A percentile compares a stretch with the other conserved stretches of the same genome.
Conservation (phyloP, 2,888 invertebrate species). For the Pinctada fucata region DNA sequence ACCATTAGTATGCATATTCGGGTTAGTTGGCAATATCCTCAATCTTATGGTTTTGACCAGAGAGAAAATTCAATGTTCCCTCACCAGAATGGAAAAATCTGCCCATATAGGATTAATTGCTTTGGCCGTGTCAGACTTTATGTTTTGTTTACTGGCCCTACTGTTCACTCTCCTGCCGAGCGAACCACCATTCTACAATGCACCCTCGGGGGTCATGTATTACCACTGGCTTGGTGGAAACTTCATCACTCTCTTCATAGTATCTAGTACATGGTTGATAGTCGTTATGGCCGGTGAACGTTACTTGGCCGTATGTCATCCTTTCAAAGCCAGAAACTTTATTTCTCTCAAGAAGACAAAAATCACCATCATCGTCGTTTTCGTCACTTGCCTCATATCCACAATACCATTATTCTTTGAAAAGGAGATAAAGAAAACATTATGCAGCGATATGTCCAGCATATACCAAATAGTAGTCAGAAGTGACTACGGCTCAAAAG, state of each 20-base stretch:
- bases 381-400: conserved; percentile 57
- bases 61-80: conserved; percentile 65
- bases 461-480: conserved; percentile 50
- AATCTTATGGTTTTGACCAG: conserved; percentile 71
- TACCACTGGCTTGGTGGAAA: conserved; percentile 64
- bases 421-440: conserved; percentile 48
- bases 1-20: conserved; percentile 69
- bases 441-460: conserved; percentile 45
- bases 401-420: conserved; percentile 69
- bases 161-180: conserved; percentile 64
- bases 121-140: conserved; percentile 72
- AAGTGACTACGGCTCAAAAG: conserved; percentile 47
- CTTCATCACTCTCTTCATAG: conserved; percentile 72
- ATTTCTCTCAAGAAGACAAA: conserved; percentile 69
- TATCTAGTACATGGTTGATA: conserved; percentile 74
- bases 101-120: conserved; percentile 74
- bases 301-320: conserved; percentile 75
- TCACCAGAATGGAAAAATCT: conserved; percentile 73
- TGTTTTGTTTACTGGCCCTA: conserved; percentile 72
- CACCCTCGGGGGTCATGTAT: conserved; percentile 56
- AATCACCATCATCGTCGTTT: conserved; percentile 64
- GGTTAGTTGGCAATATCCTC: conserved; percentile 71
- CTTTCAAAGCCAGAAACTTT: conserved; percentile 71
- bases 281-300: conserved; percentile 75
- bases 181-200: conserved; percentile 43